Base-by-base conservation (phyloP, 2,113 vertebrate genomes). In the Centropus bengalensis region DNA sequence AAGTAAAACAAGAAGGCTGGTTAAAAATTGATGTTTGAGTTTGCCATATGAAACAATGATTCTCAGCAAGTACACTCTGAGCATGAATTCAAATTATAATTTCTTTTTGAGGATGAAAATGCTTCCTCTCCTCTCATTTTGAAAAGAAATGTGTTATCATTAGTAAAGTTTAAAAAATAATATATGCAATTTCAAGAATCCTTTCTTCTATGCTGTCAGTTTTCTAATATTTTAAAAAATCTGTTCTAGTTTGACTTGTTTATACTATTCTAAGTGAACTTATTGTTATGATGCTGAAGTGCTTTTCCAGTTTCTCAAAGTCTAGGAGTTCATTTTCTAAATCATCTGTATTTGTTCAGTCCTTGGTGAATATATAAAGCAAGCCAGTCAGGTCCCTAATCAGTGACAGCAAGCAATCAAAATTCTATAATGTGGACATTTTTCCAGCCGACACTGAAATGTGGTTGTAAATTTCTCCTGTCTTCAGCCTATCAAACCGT, bases 261-360 rank as follows among this genome's bases (percentile, higher is more conserved):
- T 68, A 23, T 56, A 28, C 4, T 75, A 4, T 78, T 75, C 77
- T 89, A 54, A 49, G 2, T 73, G 9, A 69, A 79, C n/a, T 92
- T 82, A 94, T 92, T 91, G 70, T 36, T 32, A 33, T 73, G 18
- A 23, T 21, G 66, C 18, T 84, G 66, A 86, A 75, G 38, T 71
- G 30, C 20, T 60, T 94, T 94, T 82, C 44, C 79, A 73, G 33
- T 84, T 84, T 63, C 23, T 83, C 67, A 44, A 92, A 44, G 54
- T 88, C 36, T 24, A 24, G 49, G 42, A 75, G 15, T 59, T 9
- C 1, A 4, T 82, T 94, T 93, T 80, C 47, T 69, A 87, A 93
- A 91, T 89, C 60, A 92, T 12, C 7, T 69, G 10, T 51, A 18
- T 87, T 94, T 93, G 54, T 83, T 93, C 91, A 32, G 40, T 85